phyloP scores from a whole-genome alignment of 2,113 vertebrate genomes.

The Pterocles burchelli region DNA sequence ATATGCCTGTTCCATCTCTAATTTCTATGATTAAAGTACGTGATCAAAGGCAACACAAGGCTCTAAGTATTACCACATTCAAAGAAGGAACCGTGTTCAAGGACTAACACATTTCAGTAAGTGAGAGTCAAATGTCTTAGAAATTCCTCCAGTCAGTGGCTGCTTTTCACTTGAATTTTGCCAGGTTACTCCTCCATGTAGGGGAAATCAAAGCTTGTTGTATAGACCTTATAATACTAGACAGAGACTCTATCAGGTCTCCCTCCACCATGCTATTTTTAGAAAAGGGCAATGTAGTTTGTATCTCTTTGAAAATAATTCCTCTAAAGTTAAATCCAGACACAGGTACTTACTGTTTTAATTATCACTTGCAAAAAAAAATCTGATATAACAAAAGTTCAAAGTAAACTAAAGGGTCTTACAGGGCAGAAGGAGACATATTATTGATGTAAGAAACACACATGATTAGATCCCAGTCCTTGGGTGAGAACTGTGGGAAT shows the following conservation, averaged over 20 bases:
- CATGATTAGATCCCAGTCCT: background rate
- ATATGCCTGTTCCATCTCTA: conserved; percentile 70
- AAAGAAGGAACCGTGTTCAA: conserved; percentile 57
- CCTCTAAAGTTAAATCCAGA: conserved; percentile 47
- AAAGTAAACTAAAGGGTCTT: conserved; percentile 28
- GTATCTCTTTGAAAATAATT: conserved; percentile 35
- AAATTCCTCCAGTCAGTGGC: conserved; percentile 39
- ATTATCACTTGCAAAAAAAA: conserved; percentile 42
- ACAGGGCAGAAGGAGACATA: background rate
- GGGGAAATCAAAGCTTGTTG: conserved; percentile 43
- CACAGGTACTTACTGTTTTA: conserved; percentile 51
- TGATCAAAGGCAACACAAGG: conserved; percentile 67
- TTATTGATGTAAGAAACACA: background rate
- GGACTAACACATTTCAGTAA: conserved; percentile 68
- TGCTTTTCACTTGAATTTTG: conserved; percentile 24
- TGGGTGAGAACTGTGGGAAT: background rate
- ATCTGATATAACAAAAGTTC: conserved; percentile 22
- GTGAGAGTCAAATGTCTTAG: conserved; percentile 63
- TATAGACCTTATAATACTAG: background rate
- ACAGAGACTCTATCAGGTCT: background rate
- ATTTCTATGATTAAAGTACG: conserved; percentile 71
- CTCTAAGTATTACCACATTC: conserved; percentile 73
- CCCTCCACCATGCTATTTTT: background rate
- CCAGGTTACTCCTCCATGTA: conserved; percentile 9
- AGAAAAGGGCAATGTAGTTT: background rate